Base-by-base conservation (phyloP, 2,797 vertebrate genomes). In the Sebastes alutus region DNA sequence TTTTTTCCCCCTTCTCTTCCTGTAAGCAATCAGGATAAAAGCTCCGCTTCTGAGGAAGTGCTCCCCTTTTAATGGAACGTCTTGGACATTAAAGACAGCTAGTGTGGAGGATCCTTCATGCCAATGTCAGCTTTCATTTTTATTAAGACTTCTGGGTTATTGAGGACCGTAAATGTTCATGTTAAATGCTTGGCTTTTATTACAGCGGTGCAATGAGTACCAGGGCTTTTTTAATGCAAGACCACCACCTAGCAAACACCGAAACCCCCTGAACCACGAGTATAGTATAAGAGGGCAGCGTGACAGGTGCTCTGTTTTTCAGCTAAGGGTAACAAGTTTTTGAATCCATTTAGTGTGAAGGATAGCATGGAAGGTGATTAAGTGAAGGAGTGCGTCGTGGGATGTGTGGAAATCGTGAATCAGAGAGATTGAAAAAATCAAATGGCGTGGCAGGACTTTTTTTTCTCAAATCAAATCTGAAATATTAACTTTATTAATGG, bases 11-110 rank as follows among this genome's bases (percentile, higher is more conserved):
- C 32, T 84, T 82, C 91, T 93, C 88, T 96, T 96, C 96, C 95
- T 94, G 95, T 97, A 97, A 97, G 96, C 94, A 96, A 97, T 97
- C 96, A 96, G 94, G 94, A 95, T 97, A 97, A 97, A 96, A 97
- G 96, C 96, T 94, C 93, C 42, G 80, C 95, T 95, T 94, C 88
- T 87, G 89, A 95, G 95, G 95, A 96, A 95, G 95, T 95, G 95
- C 94, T 94, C 91, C 87, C 78, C 89, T 94, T 96, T 94, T 96
- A 97, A 97, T 96, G 95, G 95, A 96, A 96, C 84, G 89, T 93
- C 93, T 95, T 93, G 92, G 94, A 95, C 95, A 96, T 96, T 96
- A 96, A 96, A 95, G 94, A 95, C 93, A 89, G 92, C 87, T 88
- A 90, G 88, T 83, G 89, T 91, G 89, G 93, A 94, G 91, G 94